Evolutionary conservation across 2,113 vertebrate genomes (phyloP).

Genomic region (Osmerus mordax): DNA sequence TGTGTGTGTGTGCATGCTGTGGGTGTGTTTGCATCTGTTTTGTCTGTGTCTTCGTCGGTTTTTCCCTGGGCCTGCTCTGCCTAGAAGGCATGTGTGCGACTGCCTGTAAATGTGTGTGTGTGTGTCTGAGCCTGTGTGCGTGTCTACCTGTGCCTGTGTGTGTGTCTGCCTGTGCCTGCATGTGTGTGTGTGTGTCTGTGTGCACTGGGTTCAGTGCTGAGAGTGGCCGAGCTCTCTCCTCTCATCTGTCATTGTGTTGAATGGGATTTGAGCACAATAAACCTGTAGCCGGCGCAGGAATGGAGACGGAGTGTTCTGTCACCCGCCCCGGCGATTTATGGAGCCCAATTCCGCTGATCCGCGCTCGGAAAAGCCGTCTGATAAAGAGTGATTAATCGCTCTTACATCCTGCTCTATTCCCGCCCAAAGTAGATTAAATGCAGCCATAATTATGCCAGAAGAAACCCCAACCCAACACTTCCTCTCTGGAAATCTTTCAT

Average conservation of each 20-base stretch:
- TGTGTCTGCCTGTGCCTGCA: conserved; percentile 1
- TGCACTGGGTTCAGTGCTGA: conserved; percentile 59
- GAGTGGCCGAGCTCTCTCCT: conserved; percentile 33
- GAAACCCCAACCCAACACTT: conserved; percentile 56
- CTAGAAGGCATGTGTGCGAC: neutral
- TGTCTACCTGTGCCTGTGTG: neutral
- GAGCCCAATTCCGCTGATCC: conserved; percentile 73
- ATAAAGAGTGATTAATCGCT: conserved; percentile 78
- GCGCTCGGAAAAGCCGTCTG: conserved; percentile 69
- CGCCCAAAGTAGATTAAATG: conserved; percentile 70
- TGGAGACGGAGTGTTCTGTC: conserved; percentile 74
- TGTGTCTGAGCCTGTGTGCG: neutral
- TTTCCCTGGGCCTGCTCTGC: neutral
- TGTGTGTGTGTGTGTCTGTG: conserved; percentile 16
- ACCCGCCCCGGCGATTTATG: conserved; percentile 70
- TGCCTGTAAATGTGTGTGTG: neutral
- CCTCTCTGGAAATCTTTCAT: conserved; percentile 30
- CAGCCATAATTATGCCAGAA: conserved; percentile 70
- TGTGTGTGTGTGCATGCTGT: neutral
- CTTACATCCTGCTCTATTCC: conserved; percentile 66
- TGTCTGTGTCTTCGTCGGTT: neutral
- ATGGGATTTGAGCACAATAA: conserved; percentile 76
- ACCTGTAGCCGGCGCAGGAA: conserved; percentile 70
- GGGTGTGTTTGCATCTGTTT: neutral
- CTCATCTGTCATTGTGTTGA: conserved; percentile 74